Conservation (phyloP, 2,888 invertebrate genomes). For the Nephrocerus scutellatus region DNA sequence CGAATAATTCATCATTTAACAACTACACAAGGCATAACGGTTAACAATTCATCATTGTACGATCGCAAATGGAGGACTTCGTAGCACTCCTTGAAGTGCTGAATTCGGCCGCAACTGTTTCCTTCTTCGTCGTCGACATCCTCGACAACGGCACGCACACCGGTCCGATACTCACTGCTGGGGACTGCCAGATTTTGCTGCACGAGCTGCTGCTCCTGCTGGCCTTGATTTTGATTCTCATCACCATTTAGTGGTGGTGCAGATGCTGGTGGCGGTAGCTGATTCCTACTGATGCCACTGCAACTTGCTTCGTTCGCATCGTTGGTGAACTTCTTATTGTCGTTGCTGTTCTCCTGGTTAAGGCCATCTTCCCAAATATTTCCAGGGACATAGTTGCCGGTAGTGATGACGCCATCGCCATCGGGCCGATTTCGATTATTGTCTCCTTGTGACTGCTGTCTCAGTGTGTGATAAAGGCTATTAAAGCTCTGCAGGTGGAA, state of each 20-base stretch:
- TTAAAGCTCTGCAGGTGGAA: no score
- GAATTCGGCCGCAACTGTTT: conserved; percentile 26
- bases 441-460: no score
- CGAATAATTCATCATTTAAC: conserved; percentile 61
- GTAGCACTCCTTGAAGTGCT: conserved; percentile 82
- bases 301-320: conserved; percentile 2
- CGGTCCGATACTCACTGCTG: conserved; percentile 33
- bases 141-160: conserved; percentile 30
- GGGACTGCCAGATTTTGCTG: conserved; percentile 7
- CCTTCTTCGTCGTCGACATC: conserved; percentile 27
- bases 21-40: conserved; percentile 94
- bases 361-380: conserved; percentile 1
- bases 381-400: no score
- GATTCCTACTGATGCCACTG: no score
- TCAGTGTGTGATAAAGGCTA: no score
- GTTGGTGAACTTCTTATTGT: conserved; percentile 5
- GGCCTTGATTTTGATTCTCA: no score
- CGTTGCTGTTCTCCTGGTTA: conserved; percentile 7
- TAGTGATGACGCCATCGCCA: no score
- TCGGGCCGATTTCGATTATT: no score
- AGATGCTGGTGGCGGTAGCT: neutral
- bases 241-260: neutral
- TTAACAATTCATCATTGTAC: conserved; percentile 69
- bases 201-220: no score
- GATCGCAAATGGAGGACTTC: conserved; percentile 71